These are phyloP conservation scores for Danio aesculapii DNA, from an alignment of 2,797 vertebrate genomes.

Conservation along the genomic window DNA sequence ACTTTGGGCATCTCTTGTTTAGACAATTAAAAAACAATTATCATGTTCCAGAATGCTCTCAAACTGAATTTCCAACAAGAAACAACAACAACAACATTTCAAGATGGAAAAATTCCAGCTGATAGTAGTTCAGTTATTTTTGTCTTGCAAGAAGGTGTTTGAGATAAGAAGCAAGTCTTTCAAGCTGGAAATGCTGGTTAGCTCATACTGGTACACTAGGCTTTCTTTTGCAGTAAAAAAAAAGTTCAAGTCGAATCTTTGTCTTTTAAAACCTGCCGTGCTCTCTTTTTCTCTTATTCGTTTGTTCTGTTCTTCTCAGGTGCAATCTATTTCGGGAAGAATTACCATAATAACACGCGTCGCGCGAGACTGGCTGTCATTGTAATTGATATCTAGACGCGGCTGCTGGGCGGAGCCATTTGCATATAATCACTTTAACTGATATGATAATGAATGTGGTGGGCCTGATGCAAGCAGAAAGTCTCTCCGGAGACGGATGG, in stretches of 20 bases:
- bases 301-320: conserved; percentile 66
- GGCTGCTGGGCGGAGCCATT: conserved; percentile 78
- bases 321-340: conserved; percentile 72
- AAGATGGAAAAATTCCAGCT: conserved; percentile 1
- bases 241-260: conserved; percentile 20
- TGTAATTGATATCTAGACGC: conserved; percentile 80
- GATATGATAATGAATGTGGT: conserved; percentile 82
- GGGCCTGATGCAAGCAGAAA: conserved; percentile 79
- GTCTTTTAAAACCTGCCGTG: conserved; percentile 19
- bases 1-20: too few relatives aligned
- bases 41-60: not conserved
- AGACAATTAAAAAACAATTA: not conserved
- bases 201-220: conserved; percentile 2
- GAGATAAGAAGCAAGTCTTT: conserved; percentile 4
- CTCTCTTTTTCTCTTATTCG: conserved; percentile 51
- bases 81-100: not conserved
- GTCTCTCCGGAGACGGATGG: conserved; percentile 76
- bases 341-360: conserved; percentile 76
- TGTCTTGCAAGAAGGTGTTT: not conserved
- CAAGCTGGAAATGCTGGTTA: conserved; percentile 2
- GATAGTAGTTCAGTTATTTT: conserved; percentile 26
- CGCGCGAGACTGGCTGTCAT: conserved; percentile 68
- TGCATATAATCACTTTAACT: conserved; percentile 85
- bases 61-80: conserved; percentile 1
- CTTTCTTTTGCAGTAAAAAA: conserved; percentile 3